Evolutionary conservation across 1,140 invertebrate species (phyloP).

Genomic region (Ostrea denselamellosa): DNA sequence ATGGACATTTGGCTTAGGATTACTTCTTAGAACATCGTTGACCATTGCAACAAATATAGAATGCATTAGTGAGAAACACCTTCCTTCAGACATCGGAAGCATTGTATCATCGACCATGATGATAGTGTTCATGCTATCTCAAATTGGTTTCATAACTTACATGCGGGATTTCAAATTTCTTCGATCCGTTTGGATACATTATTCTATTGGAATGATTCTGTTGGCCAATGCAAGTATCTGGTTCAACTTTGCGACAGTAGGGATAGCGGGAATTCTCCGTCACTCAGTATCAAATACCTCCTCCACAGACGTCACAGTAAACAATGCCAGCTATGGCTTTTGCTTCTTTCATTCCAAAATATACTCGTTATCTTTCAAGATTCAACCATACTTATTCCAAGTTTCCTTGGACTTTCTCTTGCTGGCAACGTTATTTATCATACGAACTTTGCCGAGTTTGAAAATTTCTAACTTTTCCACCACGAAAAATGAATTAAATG

Average conservation of each 20-base stretch:
- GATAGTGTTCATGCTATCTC: background rate
- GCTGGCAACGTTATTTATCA: background rate
- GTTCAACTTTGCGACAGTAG: background rate
- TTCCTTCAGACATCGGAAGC: background rate
- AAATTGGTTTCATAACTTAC: slow-evolving; percentile 14
- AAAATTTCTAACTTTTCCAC: background rate
- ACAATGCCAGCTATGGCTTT: background rate
- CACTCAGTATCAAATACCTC: background rate
- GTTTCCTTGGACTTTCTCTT: background rate
- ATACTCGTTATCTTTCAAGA: background rate
- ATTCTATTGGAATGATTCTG: background rate
- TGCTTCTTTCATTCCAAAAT: slow-evolving; percentile 20
- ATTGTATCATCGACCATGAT: background rate
- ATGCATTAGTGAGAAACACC: background rate
- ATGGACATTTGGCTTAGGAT: background rate
- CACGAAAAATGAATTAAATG: background rate
- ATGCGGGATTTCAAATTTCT: background rate
- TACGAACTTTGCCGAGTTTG: background rate
- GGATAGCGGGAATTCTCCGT: background rate
- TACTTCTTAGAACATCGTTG: background rate
- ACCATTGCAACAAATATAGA: background rate
- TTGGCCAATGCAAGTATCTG: slow-evolving; percentile 11
- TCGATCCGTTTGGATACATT: background rate
- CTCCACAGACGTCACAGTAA: background rate
- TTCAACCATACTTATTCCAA: slow-evolving; percentile 6